A percentile compares a stretch with the other conserved stretches of the same genome.
These are phyloP conservation scores for Garrulus glandarius DNA, from an alignment of 2,797 vertebrate genomes.

Conservation along the genomic window DNA sequence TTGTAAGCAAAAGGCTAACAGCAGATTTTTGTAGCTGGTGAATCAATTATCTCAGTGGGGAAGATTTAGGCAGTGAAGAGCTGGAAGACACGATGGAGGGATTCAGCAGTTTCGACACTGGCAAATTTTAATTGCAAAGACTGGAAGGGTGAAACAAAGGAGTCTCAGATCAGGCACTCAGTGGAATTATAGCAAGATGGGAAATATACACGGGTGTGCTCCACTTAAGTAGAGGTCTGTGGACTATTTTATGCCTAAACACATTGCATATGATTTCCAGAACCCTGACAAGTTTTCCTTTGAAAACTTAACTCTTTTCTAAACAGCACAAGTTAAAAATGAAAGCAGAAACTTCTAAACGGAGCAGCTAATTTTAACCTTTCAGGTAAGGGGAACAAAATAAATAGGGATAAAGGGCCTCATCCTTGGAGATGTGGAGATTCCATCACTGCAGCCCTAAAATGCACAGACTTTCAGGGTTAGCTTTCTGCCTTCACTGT, in stretches of 20 bases:
- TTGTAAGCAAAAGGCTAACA: not conserved
- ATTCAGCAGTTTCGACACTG: not conserved
- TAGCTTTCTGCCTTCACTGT: not conserved
- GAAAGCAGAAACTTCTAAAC: not conserved
- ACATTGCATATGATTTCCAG: not conserved
- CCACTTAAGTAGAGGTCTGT: not conserved
- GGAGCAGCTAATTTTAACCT: not conserved
- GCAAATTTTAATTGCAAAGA: not conserved
- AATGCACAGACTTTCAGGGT: rapidly evolving
- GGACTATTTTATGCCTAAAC: not conserved
- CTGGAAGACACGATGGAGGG: not conserved
- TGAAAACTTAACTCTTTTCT: not conserved
- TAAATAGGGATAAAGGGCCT: not conserved
- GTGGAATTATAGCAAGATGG: not conserved
- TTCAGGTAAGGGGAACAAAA: not conserved
- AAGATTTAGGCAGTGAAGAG: not conserved
- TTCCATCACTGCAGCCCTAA: not conserved
- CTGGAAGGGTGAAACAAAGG: not conserved
- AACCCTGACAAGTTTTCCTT: not conserved
- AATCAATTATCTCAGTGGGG: not conserved
- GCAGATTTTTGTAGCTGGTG: not conserved
- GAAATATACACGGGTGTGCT: not conserved
- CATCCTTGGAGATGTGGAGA: not conserved
- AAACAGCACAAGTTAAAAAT: not conserved
- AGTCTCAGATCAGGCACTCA: not conserved